Percentiles rank a stretch among this genome's conserved stretches.
Evolutionary conservation across 1,140 invertebrate genomes (phyloP).

Genomic region (Nasonia vitripennis): DNA sequence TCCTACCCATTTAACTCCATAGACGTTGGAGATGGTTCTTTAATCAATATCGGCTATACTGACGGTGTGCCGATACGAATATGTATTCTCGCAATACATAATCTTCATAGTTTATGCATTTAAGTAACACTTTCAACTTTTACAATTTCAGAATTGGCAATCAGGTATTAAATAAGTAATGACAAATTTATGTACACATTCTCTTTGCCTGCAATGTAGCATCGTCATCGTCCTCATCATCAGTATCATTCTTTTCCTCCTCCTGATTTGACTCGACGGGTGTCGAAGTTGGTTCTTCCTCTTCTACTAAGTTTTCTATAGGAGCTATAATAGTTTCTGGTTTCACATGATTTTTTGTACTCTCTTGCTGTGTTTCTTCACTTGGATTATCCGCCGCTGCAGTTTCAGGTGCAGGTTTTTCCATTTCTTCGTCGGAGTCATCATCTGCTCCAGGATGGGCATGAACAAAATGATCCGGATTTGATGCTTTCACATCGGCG

Average conservation of each 20-base stretch:
- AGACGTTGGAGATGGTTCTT: too few relatives aligned
- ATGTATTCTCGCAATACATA: too few relatives aligned
- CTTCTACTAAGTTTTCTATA: conserved; percentile 67
- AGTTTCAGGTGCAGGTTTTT: conserved; percentile 29
- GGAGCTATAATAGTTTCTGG: conserved; percentile 46
- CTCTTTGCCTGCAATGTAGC: not conserved
- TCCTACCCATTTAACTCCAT: too few relatives aligned
- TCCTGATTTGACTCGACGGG: not conserved
- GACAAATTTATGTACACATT: conserved; percentile 14
- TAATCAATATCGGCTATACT: too few relatives aligned
- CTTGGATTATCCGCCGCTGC: not conserved
- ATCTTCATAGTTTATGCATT: too few relatives aligned
- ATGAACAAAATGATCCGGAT: conserved; percentile 70
- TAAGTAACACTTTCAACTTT: too few relatives aligned
- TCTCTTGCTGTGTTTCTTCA: conserved; percentile 28
- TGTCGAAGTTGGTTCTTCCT: conserved; percentile 52
- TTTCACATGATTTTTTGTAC: not conserved
- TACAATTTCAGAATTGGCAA: too few relatives aligned
- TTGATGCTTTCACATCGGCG: conserved; percentile 68
- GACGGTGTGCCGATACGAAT: too few relatives aligned
- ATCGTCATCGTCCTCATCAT: not conserved
- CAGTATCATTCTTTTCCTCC: not conserved
- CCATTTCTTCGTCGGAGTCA: conserved; percentile 73
- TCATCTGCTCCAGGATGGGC: conserved; percentile 78
- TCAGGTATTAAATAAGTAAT: too few relatives aligned